Evolutionary conservation across 2,797 vertebrate species (phyloP), one percentile per base, ranked within the genome.

Genomic region (Enteromius thamalakanensis): DNA sequence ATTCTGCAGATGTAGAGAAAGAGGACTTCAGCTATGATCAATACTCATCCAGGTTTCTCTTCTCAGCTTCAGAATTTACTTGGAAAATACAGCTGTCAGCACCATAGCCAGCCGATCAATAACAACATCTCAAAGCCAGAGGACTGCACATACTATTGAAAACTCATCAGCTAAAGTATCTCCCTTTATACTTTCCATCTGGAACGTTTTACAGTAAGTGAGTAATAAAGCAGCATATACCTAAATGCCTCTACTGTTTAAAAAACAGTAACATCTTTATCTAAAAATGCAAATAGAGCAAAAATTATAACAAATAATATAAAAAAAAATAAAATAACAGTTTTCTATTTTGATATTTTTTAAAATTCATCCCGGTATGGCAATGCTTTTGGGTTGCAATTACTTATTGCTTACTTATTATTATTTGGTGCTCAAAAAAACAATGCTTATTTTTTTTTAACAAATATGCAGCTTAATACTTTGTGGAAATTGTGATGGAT

Each of bases 31-130:
- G 12, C 65, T 79, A 68, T 71, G 72, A 86, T 90, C 86, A 86
- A 89, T 86, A 84, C 69, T 42, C 23, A 86, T 42, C 76, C 79
- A 70, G 42, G 80, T 60, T 78, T 83, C 76, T 77, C 67, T 81
- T 81, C 76, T 58, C 83, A 64, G 64, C 80, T 75, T 89, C 82
- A 79, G 58, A 69, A 81, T 88, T 85, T 45, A 75, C 60, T 78
- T 76, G 62, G 83, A 81, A 86, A 87, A 83, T 23, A 85, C 83
- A 75, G 49, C 53, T 26, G 78, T 89, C 88, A 89, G 86, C 87
- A 89, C 51, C 55, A 74, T 55, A 45, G 26, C 62, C 71, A 77
- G 67, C 64, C 67, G 81, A 89, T 90, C 89, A 76, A 88, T 89
- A 86, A 58, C 68, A 51, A 42, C 55, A 80, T 80, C 82, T 74